A percentile compares a stretch with the other conserved stretches of the same genome.
phyloP scores from a whole-genome alignment of 1,140 invertebrate species.

The Drosophila obscura region DNA sequence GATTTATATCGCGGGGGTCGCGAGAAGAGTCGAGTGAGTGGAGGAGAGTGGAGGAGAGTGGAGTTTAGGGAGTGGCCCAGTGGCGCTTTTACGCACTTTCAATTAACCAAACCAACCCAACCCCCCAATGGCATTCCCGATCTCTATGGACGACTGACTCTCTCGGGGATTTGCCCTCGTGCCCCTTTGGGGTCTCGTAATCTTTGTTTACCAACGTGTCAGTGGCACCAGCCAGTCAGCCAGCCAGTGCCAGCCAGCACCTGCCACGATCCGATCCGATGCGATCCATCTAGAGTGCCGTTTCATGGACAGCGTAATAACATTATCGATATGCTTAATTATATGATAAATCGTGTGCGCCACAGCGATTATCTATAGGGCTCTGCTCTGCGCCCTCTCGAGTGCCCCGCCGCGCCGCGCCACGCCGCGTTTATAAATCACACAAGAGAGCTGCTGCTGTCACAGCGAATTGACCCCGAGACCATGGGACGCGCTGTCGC shows the following conservation, averaged over 20 bases:
- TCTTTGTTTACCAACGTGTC: constrained; percentile 60
- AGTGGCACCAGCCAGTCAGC: no score
- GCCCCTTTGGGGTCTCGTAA: not conserved
- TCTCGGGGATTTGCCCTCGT: not conserved
- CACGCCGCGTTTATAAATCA: constrained; percentile 46
- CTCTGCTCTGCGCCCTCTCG: constrained; percentile 6
- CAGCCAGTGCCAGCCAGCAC: no score
- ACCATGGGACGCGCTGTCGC: constrained; percentile 25
- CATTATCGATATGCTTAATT: constrained; percentile 64
- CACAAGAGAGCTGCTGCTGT: constrained; percentile 23
- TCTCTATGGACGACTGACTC: not conserved
- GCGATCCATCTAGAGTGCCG: not conserved
- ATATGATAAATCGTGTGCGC: constrained; percentile 58
- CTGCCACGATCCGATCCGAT: no score
- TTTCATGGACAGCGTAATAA: constrained; percentile 71
- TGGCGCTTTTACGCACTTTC: constrained; percentile 35
- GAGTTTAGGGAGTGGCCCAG: constrained; percentile 49
- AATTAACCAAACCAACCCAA: constrained; percentile 10
- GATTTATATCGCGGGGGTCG: constrained; percentile 64
- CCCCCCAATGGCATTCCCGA: constrained; percentile 3
- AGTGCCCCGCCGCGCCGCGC: constrained; percentile 15
- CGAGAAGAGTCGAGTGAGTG: constrained; percentile 20
- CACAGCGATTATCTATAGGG: constrained; percentile 42
- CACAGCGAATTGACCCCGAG: constrained; percentile 39
- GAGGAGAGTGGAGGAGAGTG: not conserved